Evolutionary conservation across 2,113 vertebrate genomes (phyloP), one percentile per base, ranked within the genome.

Genomic region (Aptenodytes forsteri): DNA sequence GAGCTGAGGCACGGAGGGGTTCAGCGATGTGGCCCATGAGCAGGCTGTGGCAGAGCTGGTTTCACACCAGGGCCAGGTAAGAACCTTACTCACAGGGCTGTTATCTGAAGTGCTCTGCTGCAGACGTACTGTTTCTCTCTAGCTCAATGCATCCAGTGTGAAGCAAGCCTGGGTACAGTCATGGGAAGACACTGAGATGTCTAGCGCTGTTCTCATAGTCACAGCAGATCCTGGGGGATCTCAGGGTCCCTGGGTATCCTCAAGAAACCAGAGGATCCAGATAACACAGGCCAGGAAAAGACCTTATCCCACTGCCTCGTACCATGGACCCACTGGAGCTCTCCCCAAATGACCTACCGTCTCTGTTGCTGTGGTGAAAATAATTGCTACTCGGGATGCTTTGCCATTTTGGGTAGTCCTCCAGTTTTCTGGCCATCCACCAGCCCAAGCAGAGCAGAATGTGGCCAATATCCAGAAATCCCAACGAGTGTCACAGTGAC

Each of bases 311-410:
- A 30, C 6, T 36, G 52, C 9, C 16, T 42, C 8, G 0, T 47
- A 17, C 8, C 13, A 26, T 26, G 15, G 5, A 58, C n/a, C 19
- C 44, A 17, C 14, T 38, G 34, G 30, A 67, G 50, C 7, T 47
- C 59, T 49, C n/a, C 52, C 38, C 8, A 66, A 0, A 23, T 13
- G 11, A 40, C 10, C 16, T 40, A 64, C 22, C 4, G 1, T 4
- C 52, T 44, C 55, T 40, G 12, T 19, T 67, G n/a, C 72, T 69
- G 49, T 26, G 36, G 6, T 71, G n/a, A 47, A 81, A 80, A 59
- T 1, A 42, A 0, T 17, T 34, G 22, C 15, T 50, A 1, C 3
- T 84, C 1, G 1, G 44, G 26, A 44, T 27, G 13, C 23, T 86
- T 62, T 71, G 14, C 42, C 25, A 10, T 50, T 93, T 62, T 44